Percentiles rank a stretch among this genome's conserved stretches.
phyloP scores from a whole-genome alignment of 2,797 vertebrate genomes.

The Brachymystax lenok region DNA sequence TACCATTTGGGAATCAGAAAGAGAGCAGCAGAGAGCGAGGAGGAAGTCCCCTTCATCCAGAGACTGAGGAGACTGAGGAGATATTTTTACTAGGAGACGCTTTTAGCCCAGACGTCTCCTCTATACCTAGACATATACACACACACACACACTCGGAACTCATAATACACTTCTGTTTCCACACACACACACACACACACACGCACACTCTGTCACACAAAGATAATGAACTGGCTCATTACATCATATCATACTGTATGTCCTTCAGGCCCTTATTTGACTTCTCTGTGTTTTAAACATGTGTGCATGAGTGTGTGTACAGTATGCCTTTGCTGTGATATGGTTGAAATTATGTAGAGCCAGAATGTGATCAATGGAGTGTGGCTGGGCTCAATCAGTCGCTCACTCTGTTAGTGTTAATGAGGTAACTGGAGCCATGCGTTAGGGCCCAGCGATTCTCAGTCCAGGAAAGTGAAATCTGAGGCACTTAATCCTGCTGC shows the following conservation, averaged over 20 bases:
- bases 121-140: conserved; percentile 9
- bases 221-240: conserved; percentile 35
- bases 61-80: conserved; percentile 13
- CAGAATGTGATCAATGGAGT: neutral
- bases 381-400: neutral
- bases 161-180: conserved; percentile 9
- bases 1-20: neutral
- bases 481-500: conserved; percentile 52
- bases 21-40: conserved; percentile 49
- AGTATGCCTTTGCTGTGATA: neutral
- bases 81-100: conserved; percentile 62
- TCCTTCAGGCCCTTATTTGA: neutral
- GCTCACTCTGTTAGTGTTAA: conserved; percentile 50
- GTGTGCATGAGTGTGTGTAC: neutral
- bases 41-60: conserved; percentile 67
- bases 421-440: conserved; percentile 25
- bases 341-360: neutral
- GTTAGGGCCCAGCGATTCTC: conserved; percentile 34
- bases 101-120: conserved; percentile 45
- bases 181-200: conserved; percentile 21
- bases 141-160: conserved; percentile 17
- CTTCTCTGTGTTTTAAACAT: neutral
- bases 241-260: conserved; percentile 1
- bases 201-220: conserved; percentile 13
- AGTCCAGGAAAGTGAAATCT: conserved; percentile 43